Percentiles rank a stretch among this genome's conserved stretches.
Conservation (phyloP, 2,113 vertebrate species). For the Urocitellus parryii region DNA sequence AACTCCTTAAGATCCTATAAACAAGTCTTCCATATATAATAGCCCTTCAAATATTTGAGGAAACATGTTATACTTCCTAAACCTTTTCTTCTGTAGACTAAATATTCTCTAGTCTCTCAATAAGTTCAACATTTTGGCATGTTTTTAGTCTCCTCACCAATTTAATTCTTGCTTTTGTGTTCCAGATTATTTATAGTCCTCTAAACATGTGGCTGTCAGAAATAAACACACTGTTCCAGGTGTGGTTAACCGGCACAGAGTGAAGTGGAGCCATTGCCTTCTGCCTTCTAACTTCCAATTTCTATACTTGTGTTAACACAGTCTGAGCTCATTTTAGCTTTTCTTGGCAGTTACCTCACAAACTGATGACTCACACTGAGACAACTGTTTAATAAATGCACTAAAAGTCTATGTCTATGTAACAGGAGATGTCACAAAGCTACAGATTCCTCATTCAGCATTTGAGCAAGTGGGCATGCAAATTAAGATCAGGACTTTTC, state of each 20-base stretch:
- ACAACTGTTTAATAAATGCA: neutral
- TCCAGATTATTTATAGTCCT: neutral
- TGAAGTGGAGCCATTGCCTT: neutral
- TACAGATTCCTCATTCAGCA: neutral
- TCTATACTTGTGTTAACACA: neutral
- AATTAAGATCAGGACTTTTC: neutral
- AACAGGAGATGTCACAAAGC: neutral
- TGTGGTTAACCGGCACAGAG: neutral
- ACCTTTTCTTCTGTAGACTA: neutral
- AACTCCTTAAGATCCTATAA: neutral
- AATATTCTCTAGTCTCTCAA: neutral
- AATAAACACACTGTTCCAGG: neutral
- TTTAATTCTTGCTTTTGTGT: neutral
- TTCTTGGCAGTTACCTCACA: neutral
- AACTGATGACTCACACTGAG: conserved; percentile 1
- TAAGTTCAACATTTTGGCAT: neutral
- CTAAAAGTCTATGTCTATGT: neutral
- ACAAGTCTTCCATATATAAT: neutral
- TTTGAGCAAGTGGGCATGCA: neutral
- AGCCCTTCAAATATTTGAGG: neutral
- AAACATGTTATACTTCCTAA: neutral
- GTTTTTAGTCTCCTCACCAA: neutral
- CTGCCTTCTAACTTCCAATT: neutral
- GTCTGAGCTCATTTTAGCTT: conserved; percentile 35
- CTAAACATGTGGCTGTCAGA: neutral